Percentiles rank a stretch among this genome's conserved stretches.
These are phyloP conservation scores for Boulengeromyrus knoepffleri DNA, from an alignment of 2,113 vertebrate genomes.

Conservation along the genomic window DNA sequence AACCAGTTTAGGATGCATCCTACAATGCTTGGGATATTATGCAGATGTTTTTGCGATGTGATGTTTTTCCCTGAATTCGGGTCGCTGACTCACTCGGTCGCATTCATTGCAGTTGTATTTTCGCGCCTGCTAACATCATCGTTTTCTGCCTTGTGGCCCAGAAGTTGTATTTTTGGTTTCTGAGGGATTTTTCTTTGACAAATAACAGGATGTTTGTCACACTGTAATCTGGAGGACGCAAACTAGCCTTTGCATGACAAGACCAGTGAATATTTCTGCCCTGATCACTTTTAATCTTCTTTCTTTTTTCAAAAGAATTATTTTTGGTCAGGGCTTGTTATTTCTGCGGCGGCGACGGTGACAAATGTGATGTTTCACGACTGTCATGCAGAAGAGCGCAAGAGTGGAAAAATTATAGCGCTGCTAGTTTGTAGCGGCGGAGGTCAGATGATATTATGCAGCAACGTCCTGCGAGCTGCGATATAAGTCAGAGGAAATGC, in stretches of 20 bases:
- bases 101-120: background rate
- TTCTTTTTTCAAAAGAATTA: background rate
- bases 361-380: background rate
- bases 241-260: background rate
- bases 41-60: background rate
- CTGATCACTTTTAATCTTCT: background rate
- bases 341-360: background rate
- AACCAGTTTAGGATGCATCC: background rate
- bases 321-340: background rate
- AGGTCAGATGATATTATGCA: slow-evolving; percentile 7
- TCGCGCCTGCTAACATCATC: background rate
- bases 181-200: background rate
- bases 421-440: background rate
- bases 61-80: background rate
- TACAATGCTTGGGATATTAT: background rate
- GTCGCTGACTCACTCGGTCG: background rate
- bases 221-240: background rate
- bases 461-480: background rate
- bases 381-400: background rate
- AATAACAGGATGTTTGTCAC: background rate
- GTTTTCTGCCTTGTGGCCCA: background rate
- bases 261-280: background rate
- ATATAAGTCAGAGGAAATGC: background rate
- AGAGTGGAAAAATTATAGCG: background rate
- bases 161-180: background rate